A percentile compares a stretch with the other conserved stretches of the same genome.
These are phyloP conservation scores for Amblyopsis hoosieri DNA, from an alignment of 2,797 vertebrate genomes.

Conservation along the genomic window DNA sequence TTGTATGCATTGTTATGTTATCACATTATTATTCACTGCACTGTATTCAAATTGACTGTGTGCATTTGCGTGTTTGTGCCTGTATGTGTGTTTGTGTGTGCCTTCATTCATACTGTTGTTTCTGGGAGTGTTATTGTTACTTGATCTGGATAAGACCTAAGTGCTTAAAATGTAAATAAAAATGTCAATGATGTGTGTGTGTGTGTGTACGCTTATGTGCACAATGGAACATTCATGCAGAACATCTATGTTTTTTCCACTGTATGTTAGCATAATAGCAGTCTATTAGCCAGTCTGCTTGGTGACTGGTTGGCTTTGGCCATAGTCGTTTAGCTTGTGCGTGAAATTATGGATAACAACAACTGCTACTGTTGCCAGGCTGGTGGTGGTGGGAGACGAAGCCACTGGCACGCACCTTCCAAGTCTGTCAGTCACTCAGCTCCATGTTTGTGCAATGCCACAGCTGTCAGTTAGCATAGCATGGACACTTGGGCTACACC, in stretches of 20 bases:
- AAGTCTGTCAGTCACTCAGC: conserved; percentile 77
- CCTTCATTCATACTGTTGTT: conserved; percentile 6
- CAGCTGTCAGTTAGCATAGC: conserved; percentile 71
- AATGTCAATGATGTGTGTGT: background rate
- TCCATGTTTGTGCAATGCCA: conserved; percentile 69
- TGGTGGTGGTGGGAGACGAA: conserved; percentile 54
- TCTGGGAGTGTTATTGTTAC: background rate
- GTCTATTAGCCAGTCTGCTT: conserved; percentile 30
- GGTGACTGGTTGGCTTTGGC: conserved; percentile 44
- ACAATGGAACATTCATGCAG: background rate
- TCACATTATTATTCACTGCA: conserved; percentile 40
- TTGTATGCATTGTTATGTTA: conserved; percentile 45
- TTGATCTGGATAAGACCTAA: conserved; percentile 18
- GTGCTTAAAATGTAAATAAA: conserved; percentile 17
- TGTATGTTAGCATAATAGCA: conserved; percentile 33
- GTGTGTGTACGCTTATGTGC: conserved; percentile 1
- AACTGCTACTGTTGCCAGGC: conserved; percentile 76
- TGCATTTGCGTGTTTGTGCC: conserved; percentile 4
- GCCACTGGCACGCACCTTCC: conserved; percentile 61
- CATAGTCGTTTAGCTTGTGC: conserved; percentile 75
- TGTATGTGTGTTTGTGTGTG: conserved; percentile 11
- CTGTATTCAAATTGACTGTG: conserved; percentile 29
- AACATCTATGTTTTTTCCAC: conserved; percentile 6
- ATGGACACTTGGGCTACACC: conserved; percentile 71
- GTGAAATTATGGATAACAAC: conserved; percentile 85